phyloP scores from a whole-genome alignment of 2,797 vertebrate genomes.

The Oreochromis mossambicus region DNA sequence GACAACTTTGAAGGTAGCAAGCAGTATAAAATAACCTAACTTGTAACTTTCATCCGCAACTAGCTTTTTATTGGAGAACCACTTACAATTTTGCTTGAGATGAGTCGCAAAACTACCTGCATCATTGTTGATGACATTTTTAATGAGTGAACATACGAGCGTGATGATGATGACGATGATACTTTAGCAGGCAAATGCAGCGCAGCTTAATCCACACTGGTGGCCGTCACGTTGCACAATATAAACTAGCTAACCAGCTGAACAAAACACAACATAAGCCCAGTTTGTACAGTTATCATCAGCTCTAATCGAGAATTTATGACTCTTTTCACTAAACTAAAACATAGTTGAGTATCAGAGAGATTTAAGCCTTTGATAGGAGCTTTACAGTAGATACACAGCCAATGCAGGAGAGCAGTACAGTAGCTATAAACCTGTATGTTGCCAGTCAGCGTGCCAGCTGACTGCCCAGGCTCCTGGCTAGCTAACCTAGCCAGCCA shows the following conservation, averaged over 20 bases:
- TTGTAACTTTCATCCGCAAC: conserved; percentile 20
- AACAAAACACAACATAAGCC: conserved; percentile 1
- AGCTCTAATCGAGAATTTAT: background rate
- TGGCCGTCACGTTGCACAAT: conserved; percentile 9
- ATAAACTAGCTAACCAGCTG: conserved; percentile 21
- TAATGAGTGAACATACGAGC: background rate
- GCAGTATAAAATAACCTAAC: background rate
- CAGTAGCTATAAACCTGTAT: conserved; percentile 24
- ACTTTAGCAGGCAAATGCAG: background rate
- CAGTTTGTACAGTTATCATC: conserved; percentile 14
- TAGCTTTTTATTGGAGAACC: background rate
- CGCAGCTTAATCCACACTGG: background rate
- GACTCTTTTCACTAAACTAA: background rate
- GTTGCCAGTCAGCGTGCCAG: conserved; percentile 57
- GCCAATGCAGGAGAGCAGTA: background rate
- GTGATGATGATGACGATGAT: background rate
- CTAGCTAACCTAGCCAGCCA: conserved; percentile 66
- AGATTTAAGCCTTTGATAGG: background rate
- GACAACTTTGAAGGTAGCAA: conserved; percentile 12
- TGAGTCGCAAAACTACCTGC: background rate
- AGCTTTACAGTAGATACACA: background rate
- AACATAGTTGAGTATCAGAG: background rate
- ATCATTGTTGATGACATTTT: background rate
- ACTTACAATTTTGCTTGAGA: background rate
- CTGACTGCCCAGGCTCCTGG: conserved; percentile 62